Evolutionary conservation across 1,140 invertebrate genomes (phyloP).

Genomic region (Bombus fervidus): DNA sequence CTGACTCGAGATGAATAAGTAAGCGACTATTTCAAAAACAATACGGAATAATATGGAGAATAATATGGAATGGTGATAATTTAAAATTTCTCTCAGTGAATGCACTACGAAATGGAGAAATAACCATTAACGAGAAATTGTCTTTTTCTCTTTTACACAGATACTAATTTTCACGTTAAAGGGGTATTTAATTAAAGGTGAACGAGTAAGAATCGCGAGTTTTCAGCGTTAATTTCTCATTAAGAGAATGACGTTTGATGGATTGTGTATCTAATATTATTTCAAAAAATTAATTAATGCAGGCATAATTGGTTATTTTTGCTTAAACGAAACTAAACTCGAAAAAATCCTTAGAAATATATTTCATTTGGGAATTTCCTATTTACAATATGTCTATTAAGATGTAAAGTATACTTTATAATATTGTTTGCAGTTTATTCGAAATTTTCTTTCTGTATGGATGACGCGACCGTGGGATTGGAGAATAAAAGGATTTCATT

Average conservation of each 20-base stretch:
- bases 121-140: background rate
- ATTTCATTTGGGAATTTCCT: no score
- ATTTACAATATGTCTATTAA: no score
- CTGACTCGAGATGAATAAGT: constrained; percentile 6
- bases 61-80: background rate
- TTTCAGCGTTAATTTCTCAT: no score
- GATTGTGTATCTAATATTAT: no score
- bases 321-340: no score
- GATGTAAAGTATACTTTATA: background rate
- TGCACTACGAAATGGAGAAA: background rate
- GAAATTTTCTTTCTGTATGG: background rate
- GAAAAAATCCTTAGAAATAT: no score
- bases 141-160: background rate
- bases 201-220: no score
- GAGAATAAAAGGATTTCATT: background rate
- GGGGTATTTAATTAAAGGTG: no score
- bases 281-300: no score
- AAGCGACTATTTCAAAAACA: constrained; percentile 3
- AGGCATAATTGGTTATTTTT: no score
- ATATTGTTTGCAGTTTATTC: no score
- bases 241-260: no score
- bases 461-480: background rate
- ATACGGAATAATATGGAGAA: constrained; percentile 16
- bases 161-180: background rate
- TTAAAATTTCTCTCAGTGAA: constrained; percentile 1